Base-by-base conservation (phyloP, 2,888 invertebrate genomes). In the Oscheius sp. region DNA sequence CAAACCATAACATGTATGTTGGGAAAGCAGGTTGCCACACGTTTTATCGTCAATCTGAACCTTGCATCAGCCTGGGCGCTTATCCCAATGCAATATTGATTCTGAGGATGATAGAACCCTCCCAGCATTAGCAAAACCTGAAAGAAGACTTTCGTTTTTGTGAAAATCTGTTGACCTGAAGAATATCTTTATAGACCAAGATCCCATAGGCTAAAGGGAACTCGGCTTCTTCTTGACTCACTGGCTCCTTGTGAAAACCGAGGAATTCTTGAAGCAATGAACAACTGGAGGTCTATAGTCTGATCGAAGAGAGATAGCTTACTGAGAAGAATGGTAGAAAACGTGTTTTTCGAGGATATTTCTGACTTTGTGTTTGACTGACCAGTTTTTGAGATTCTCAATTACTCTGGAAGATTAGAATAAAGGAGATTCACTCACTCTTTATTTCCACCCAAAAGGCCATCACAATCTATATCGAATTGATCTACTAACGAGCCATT, bases 61-160 rank as follows among this genome's bases (percentile, higher is more conserved):
- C 67, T 39, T 4, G 45, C 37, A 10, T 46, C 65, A 0, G 81
- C 61, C 34, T 76, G 75, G 23, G 70, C 74, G 33, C 81, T 79
- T 10, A 82, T 74, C 4, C 76, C 81, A 25, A 83, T 53, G 69
- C 82, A 83, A 48, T 79, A 83, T 17, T 75, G 75, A 64, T 83
- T 83, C 67, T 83, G 82, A 3, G 83, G 83, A 6, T 82, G 82
- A 57, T 83, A 83, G 29, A 83, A 50, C n/a, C 82, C 71, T 23
- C 76, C 74, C 6, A 83, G 66, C 70, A 82, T 68, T 46, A 77
- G 73, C 8, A 78, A 71, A 0, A 82, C 73, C 80, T 82, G 63
- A 6, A 76, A 70, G 20, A 4, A 48, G 48, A 3, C 5, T 10
- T 15, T 17, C 12, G 6, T 23, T 5, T 5, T 23, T 23, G 25